phyloP scores from a whole-genome alignment of 2,113 vertebrate species.

The Nestor notabilis region DNA sequence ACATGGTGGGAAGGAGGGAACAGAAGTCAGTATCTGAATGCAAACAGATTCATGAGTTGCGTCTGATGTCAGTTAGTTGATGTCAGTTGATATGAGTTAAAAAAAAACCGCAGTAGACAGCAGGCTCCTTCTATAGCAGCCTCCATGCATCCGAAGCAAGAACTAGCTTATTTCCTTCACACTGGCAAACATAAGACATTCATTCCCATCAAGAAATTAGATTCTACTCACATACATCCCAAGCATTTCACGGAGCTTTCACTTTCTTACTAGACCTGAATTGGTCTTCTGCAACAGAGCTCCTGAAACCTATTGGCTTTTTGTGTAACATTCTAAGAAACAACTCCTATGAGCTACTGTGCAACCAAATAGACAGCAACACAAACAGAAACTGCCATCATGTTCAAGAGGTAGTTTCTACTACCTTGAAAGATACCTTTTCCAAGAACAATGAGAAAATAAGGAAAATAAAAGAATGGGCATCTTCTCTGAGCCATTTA shows the following conservation, averaged over 20 bases:
- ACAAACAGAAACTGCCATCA: neutral
- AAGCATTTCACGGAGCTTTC: neutral
- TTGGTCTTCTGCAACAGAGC: neutral
- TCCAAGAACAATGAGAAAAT: neutral
- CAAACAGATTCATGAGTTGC: neutral
- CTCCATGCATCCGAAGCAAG: neutral
- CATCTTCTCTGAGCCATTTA: neutral
- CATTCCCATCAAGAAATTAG: neutral
- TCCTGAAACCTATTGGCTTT: neutral
- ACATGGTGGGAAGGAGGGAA: neutral
- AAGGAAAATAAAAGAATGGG: neutral
- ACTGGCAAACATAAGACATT: neutral
- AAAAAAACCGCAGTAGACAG: neutral
- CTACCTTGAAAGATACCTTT: neutral
- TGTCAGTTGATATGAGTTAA: neutral
- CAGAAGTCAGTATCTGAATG: neutral
- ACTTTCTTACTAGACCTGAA: neutral
- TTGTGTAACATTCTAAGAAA: neutral
- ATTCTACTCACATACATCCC: neutral
- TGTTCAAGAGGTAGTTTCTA: neutral
- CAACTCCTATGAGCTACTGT: neutral
- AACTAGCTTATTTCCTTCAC: neutral
- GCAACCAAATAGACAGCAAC: neutral
- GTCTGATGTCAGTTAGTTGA: neutral
- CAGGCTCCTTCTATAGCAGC: neutral